These are phyloP conservation scores for Callionymus lyra DNA, from an alignment of 2,113 vertebrate genomes.

Conservation along the genomic window DNA sequence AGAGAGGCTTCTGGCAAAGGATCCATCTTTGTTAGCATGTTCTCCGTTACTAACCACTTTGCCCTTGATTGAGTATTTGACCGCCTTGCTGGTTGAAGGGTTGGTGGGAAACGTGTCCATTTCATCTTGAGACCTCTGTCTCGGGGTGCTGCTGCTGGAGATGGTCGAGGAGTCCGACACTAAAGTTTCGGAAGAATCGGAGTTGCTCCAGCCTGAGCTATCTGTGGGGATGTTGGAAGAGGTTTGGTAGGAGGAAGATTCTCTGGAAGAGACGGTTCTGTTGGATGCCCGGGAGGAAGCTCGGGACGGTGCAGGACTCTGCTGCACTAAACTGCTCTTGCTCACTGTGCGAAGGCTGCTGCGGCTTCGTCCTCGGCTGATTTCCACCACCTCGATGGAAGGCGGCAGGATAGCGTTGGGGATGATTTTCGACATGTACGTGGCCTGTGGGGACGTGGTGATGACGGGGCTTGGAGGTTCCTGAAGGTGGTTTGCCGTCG, in stretches of 20 bases:
- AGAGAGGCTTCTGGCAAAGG: constrained; percentile 77
- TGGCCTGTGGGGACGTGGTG: constrained; percentile 88
- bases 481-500: constrained; percentile 59
- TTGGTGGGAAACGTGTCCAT: constrained; percentile 13
- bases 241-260: constrained; percentile 41
- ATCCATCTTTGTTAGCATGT: constrained; percentile 48
- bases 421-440: constrained; percentile 94
- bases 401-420: constrained; percentile 87
- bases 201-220: constrained; percentile 83
- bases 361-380: constrained; percentile 66
- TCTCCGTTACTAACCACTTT: constrained; percentile 18
- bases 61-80: constrained; percentile 28
- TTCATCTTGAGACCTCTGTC: constrained; percentile 19
- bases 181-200: constrained; percentile 87
- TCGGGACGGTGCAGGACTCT: constrained; percentile 74
- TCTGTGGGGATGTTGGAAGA: constrained; percentile 49
- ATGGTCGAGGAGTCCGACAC: constrained; percentile 92
- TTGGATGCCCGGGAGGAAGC: constrained; percentile 67
- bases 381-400: constrained; percentile 85
- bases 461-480: constrained; percentile 74
- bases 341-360: constrained; percentile 85
- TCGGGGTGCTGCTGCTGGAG: constrained; percentile 62
- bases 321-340: constrained; percentile 79
- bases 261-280: constrained; percentile 55
- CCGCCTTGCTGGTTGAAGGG: constrained; percentile 33